Conservation (phyloP, 2,113 vertebrate species). For the Merops nubicus region DNA sequence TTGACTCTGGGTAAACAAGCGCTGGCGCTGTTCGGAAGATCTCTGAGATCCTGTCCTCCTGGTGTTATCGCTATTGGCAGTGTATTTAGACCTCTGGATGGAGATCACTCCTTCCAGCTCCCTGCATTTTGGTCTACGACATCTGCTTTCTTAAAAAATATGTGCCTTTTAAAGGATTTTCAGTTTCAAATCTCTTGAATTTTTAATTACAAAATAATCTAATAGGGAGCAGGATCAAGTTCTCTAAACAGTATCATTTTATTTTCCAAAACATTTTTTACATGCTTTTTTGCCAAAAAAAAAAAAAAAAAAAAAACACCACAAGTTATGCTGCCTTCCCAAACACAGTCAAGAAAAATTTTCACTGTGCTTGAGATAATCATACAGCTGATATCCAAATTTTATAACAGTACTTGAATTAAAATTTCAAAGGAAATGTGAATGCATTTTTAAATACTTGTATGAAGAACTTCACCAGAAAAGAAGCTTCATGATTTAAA, state of each 20-base stretch:
- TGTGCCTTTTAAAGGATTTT: neutral
- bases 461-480: neutral
- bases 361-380: neutral
- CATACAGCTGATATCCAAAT: neutral
- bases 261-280: neutral
- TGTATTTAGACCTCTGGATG: neutral
- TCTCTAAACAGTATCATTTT: neutral
- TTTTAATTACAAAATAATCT: neutral
- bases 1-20: neutral
- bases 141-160: neutral
- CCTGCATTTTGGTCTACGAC: neutral
- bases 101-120: neutral
- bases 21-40: neutral
- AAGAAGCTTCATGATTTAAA: neutral
- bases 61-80: neutral
- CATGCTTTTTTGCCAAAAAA: neutral
- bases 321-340: neutral
- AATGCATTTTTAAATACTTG: neutral
- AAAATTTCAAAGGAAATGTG: neutral
- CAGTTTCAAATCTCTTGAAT: neutral
- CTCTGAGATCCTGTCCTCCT: neutral
- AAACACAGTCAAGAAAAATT: neutral
- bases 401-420: neutral
- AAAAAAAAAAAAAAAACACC: too few relatives aligned
- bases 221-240: neutral